phyloP scores from a whole-genome alignment of 2,888 invertebrate species.

The Sepiola atlantica region DNA sequence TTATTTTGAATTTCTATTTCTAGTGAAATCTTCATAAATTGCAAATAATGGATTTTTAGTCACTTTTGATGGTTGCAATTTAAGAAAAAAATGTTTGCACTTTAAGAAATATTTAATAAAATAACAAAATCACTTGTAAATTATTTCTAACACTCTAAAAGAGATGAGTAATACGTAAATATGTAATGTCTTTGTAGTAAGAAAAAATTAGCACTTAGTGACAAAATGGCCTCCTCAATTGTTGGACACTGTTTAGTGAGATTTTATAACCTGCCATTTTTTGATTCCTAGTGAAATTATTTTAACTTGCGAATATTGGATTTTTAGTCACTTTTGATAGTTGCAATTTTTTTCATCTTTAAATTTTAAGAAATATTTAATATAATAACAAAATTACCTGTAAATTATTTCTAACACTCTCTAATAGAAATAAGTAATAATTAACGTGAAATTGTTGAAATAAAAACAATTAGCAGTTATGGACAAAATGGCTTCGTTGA shows the following conservation, averaged over 20 bases:
- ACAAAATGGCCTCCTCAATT: too few species aligned
- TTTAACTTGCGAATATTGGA: neutral
- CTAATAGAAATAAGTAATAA: slow-evolving; percentile 32
- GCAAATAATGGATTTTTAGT: neutral
- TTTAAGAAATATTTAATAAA: neutral
- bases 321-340: neutral
- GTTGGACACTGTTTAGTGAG: too few species aligned
- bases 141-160: neutral
- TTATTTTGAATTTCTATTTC: neutral
- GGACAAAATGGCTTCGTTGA: neutral
- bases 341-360: neutral
- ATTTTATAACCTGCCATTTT: too few species aligned
- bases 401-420: neutral
- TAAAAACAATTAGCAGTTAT: neutral
- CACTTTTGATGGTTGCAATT: neutral
- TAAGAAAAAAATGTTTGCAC: neutral
- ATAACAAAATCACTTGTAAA: neutral
- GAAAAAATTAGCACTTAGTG: too few species aligned
- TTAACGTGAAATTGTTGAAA: neutral
- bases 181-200: too few species aligned
- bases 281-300: neutral
- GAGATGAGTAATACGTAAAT: slow-evolving; percentile 32
- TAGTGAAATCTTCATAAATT: neutral
- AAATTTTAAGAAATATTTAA: neutral
- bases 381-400: neutral